These are phyloP conservation scores for Gymnoscopelus microlampas DNA, from an alignment of 2,797 vertebrate genomes.

Conservation along the genomic window DNA sequence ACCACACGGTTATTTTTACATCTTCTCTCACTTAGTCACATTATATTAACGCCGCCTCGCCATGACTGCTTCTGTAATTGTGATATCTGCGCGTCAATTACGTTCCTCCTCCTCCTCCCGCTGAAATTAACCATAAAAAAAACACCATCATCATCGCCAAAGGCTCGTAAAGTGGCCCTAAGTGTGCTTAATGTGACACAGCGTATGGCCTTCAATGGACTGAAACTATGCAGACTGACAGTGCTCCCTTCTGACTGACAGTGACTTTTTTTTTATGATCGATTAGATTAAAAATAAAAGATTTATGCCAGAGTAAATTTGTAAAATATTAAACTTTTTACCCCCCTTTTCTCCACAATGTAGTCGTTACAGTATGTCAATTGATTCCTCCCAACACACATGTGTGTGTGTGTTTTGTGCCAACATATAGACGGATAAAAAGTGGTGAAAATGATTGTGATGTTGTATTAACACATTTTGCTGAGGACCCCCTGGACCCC, in stretches of 20 bases:
- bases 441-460: too few relatives aligned
- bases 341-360: too few relatives aligned
- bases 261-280: constrained; percentile 27
- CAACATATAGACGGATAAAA: too few relatives aligned
- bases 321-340: too few relatives aligned
- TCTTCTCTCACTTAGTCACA: constrained; percentile 48
- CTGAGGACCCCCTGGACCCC: too few relatives aligned
- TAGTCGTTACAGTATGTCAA: too few relatives aligned
- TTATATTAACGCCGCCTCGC: constrained; percentile 58
- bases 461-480: too few relatives aligned
- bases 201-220: constrained; percentile 45
- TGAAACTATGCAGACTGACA: constrained; percentile 33
- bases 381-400: too few relatives aligned
- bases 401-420: too few relatives aligned
- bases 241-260: constrained; percentile 25
- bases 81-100: constrained; percentile 55
- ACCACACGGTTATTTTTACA: constrained; percentile 37
- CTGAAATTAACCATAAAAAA: constrained; percentile 56
- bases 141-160: constrained; percentile 52
- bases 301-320: too few relatives aligned
- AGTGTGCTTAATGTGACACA: constrained; percentile 32
- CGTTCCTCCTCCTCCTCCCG: constrained; percentile 46
- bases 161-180: constrained; percentile 49
- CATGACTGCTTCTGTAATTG: constrained; percentile 53
- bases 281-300: constrained; percentile 8